These are phyloP conservation scores for Sussaba pulchella DNA, from an alignment of 2,888 invertebrate species.

Conservation along the genomic window DNA sequence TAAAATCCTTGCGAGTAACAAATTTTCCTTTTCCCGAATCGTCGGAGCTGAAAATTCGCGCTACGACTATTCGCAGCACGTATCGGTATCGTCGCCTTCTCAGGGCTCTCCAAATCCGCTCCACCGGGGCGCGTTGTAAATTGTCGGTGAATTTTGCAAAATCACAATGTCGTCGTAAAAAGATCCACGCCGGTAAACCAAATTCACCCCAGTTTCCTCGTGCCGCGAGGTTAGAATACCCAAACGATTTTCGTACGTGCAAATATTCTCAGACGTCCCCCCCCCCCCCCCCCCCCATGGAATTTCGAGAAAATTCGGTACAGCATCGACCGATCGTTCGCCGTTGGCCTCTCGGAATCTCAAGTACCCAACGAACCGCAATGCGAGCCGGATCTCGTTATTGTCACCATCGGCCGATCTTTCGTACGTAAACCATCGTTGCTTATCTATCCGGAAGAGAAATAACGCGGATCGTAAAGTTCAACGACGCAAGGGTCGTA, in stretches of 20 bases:
- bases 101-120: no score
- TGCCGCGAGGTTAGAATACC: conserved; percentile 40
- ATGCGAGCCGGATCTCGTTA: conserved; percentile 13
- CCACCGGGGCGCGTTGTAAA: no score
- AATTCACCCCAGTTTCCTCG: conserved; percentile 20
- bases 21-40: not conserved
- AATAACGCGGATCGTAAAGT: conserved; percentile 27
- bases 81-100: conserved; percentile 14
- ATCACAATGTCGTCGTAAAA: conserved; percentile 39
- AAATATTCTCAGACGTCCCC: not conserved
- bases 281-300: not conserved
- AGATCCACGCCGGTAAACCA: conserved; percentile 31
- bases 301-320: conserved; percentile 2
- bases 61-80: not conserved
- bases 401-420: conserved; percentile 8
- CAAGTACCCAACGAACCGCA: not conserved
- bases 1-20: not conserved
- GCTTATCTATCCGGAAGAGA: conserved; percentile 2
- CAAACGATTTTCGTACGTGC: conserved; percentile 24
- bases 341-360: conserved; percentile 10
- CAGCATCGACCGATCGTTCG: conserved; percentile 1
- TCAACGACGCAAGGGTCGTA: conserved; percentile 46
- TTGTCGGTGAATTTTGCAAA: conserved; percentile 41
- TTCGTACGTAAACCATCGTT: not conserved
- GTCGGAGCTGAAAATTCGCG: conserved; percentile 3